phyloP scores from a whole-genome alignment of 2,797 vertebrate genomes.

The Menidia menidia region DNA sequence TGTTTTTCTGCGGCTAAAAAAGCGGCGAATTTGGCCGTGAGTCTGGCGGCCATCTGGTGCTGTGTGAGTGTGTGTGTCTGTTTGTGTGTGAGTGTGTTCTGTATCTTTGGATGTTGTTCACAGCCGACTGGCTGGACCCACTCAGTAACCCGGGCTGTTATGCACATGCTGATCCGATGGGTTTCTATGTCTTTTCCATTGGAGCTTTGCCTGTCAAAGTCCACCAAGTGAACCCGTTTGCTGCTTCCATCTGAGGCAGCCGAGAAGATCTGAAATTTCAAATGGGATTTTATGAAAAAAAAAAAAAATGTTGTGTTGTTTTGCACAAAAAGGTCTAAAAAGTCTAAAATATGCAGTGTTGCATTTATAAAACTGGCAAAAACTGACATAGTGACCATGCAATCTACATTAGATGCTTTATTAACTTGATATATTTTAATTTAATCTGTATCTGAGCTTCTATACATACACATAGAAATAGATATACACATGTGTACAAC shows the following conservation, averaged over 20 bases:
- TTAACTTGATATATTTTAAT: conserved; percentile 33
- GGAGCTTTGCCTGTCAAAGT: no score
- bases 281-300: no score
- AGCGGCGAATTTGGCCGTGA: conserved; percentile 62
- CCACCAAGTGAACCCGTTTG: no score
- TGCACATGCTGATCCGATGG: conserved; percentile 18
- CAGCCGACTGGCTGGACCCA: conserved; percentile 48
- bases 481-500: conserved; percentile 54
- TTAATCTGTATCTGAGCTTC: conserved; percentile 30
- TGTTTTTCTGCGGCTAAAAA: conserved; percentile 52
- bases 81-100: conserved; percentile 40
- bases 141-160: conserved; percentile 41
- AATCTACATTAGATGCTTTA: conserved; percentile 9
- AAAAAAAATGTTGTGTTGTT: no score
- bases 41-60: conserved; percentile 72
- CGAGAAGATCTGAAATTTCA: no score
- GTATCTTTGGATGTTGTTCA: conserved; percentile 58
- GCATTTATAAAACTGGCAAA: no score
- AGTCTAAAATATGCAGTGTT: no score
- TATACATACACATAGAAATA: conserved; percentile 11
- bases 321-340: no score
- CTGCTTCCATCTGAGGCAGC: no score
- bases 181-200: conserved; percentile 8
- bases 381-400: no score
- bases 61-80: conserved; percentile 39